These are phyloP conservation scores for Polymixis flavicincta DNA, from an alignment of 2,888 invertebrate species.

Conservation along the genomic window DNA sequence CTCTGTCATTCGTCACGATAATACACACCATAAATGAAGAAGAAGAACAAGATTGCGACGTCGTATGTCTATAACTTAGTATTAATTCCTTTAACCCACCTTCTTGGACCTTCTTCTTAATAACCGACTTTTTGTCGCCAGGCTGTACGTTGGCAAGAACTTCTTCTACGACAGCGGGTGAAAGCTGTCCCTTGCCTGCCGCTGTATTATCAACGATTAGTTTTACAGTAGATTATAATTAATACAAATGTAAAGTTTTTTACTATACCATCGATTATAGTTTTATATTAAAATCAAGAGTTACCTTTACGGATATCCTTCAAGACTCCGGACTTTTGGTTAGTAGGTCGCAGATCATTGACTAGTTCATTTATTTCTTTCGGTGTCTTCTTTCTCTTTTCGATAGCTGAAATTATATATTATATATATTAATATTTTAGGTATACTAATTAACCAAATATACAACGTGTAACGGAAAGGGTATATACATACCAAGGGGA, in stretches of 20 bases:
- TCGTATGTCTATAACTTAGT: background rate
- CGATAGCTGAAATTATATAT: slow-evolving; percentile 34
- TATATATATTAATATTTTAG: slow-evolving; percentile 8
- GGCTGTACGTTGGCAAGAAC: slow-evolving; percentile 3
- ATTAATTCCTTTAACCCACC: slow-evolving; percentile 7
- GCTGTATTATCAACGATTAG: slow-evolving; percentile 24
- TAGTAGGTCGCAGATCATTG: slow-evolving; percentile 31
- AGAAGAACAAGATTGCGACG: background rate
- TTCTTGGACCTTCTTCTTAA: slow-evolving; percentile 25
- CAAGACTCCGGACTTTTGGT: slow-evolving; percentile 36
- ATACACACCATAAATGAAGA: background rate
- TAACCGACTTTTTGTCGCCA: slow-evolving; percentile 10
- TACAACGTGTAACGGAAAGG: no score
- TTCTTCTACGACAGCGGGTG: slow-evolving; percentile 33
- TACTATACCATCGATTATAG: background rate
- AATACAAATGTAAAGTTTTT: background rate
- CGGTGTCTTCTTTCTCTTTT: slow-evolving; percentile 26
- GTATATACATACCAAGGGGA: no score
- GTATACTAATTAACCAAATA: background rate
- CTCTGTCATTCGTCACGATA: no score
- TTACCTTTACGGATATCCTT: slow-evolving; percentile 43
- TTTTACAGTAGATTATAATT: background rate
- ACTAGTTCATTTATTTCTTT: slow-evolving; percentile 36
- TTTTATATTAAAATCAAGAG: background rate
- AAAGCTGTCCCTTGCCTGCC: slow-evolving; percentile 29